Evolutionary conservation across 2,113 vertebrate species (phyloP).

Genomic region (Podarcis muralis): DNA sequence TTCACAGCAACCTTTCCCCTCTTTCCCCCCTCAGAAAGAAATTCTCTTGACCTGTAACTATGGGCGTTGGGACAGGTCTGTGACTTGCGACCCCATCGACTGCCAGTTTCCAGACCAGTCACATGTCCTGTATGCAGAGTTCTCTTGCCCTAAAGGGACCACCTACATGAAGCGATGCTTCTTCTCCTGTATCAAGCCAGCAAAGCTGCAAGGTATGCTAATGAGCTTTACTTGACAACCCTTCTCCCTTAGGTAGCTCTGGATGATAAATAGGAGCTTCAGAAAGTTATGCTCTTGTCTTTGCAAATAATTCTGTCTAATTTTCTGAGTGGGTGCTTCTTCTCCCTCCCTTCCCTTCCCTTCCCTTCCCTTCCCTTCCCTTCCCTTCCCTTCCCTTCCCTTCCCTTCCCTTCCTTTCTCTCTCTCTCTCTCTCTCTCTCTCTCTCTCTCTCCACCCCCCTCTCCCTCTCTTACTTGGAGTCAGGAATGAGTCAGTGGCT

Average conservation of each 20-base stretch:
- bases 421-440: too few relatives aligned
- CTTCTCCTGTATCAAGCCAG: conserved; percentile 90
- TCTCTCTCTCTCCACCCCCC: conserved; percentile 8
- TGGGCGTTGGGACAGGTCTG: conserved; percentile 85
- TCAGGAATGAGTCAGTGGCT: conserved; percentile 88
- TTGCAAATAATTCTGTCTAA: background rate
- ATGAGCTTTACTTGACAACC: background rate
- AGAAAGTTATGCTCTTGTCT: background rate
- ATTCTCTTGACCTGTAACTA: conserved; percentile 81
- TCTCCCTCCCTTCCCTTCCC: conserved; percentile 25
- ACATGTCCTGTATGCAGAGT: conserved; percentile 86
- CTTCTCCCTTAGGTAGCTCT: background rate
- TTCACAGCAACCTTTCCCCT: conserved; percentile 34
- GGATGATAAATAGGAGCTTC: background rate
- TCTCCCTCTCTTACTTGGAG: conserved; percentile 43
- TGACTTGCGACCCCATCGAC: conserved; percentile 85
- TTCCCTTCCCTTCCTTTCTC: conserved; percentile 20
- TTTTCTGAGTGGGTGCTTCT: conserved; percentile 25
- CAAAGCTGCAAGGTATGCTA: conserved; percentile 89
- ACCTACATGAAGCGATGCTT: conserved; percentile 85
- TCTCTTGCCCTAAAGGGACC: conserved; percentile 88
- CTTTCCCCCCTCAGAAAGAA: conserved; percentile 68
- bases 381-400: conserved; percentile 26
- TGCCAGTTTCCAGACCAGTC: conserved; percentile 85
- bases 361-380: conserved; percentile 24